Evolutionary conservation across 2,888 invertebrate species (phyloP), one percentile per base, ranked within the genome.

Genomic region (Rosalia funebris): DNA sequence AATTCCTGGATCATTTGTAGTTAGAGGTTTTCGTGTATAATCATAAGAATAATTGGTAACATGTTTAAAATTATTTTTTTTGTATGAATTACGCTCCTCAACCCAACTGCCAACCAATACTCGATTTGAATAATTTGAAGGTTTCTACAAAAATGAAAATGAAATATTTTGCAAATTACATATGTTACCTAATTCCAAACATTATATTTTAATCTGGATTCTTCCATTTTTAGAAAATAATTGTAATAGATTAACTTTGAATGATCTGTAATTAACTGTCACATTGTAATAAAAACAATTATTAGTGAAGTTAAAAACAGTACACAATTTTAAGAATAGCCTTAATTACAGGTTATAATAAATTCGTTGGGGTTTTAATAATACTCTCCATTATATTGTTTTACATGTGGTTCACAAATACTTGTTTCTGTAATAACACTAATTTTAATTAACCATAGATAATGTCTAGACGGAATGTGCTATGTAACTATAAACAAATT

Each of bases 21-120:
- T 48, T 1, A 44, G 15, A 11, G 57, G 50, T 57, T 62, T 65
- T 34, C 14, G 11, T 14, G 17, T 39, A 60, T 57, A 75, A 39
- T 70, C 63, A 14, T 57, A 57, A 10, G 19, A 45, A 46, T 72
- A 73, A 11, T 65, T 60, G 10, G 68, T 60, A 1, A 42, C 63
- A 55, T 72, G 71, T 39, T 47, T 54, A 34, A 58, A 67, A 7
- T 41, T 52, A 16, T 64, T 57, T 59, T 71, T 71, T 19, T 59
- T 42, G 42, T 68, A 71, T 4, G 44, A 32, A 11, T 60, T 41
- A 11, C 48, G 46, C 12, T 72, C 68, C 62, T 75, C 72, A 34
- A 67, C 61, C 75, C 75, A 75, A 45, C 73, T 72, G 20, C 74
- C 75, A 16, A 75, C 32, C 32, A 71, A 63, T 16, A 73, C 67